Evolutionary conservation across 2,113 vertebrate species (phyloP), one percentile per base, ranked within the genome.

Genomic region (Oreocharis arfaki): DNA sequence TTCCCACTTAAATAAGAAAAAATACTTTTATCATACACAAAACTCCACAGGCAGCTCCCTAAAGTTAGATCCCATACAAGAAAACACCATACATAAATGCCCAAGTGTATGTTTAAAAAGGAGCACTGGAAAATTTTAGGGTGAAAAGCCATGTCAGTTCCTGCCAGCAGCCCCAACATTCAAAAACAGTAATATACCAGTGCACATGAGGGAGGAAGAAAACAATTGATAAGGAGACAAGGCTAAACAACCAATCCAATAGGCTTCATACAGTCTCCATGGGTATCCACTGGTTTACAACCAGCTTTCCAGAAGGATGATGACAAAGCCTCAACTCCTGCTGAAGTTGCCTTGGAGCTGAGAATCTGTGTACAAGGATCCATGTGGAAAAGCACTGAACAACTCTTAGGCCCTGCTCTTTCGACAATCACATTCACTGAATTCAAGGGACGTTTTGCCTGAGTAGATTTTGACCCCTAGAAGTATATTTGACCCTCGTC

Each of bases 1-100:
- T 97, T 97, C 70, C 91, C 87, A 95, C 71, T 94, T 97, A 97
- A 94, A 96, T 90, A 96, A 41, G 95, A 93, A 95, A 95, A 93
- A 97, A 60, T 95, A 89, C 55, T 94, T 74, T 92, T 83, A 86
- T 91, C 53, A 83, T 94, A 97, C 91, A 95, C 89, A 89, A 73
- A 90, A 94, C 95, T 97, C 87, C 61, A 92, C 79, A 96, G 94
- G 83, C 74, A 96, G 91, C 84, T 97, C 94, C 93, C 73, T 92
- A 82, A 95, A 96, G 49, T 92, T 67, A 92, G 81, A 94, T 53
- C 70, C 33, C 47, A 74, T 24, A 26, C n/a, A 78, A 59, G 53
- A 44, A 97, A 96, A 96, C 32, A 56, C 56, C 60, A 79, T 71
- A 92, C 73, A 42, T 80, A 97, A 97, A 95, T 90, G 96, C 80